Evolutionary conservation across 1,140 invertebrate species (phyloP).

Genomic region (Ephestia elutella): DNA sequence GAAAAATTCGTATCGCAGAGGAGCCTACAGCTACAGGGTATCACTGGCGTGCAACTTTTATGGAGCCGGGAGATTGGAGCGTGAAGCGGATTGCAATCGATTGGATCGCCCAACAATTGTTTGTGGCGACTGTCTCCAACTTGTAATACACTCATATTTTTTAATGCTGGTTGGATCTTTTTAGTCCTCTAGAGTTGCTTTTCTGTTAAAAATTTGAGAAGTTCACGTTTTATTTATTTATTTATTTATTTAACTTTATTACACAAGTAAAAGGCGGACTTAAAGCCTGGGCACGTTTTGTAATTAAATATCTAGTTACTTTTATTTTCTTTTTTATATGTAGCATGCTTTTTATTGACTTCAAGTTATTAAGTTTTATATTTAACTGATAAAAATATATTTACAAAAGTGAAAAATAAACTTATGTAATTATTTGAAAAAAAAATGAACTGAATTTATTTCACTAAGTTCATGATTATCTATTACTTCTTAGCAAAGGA

Average conservation of each 20-base stretch:
- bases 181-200: neutral
- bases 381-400: no score
- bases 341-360: no score
- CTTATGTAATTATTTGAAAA: no score
- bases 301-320: no score
- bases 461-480: neutral
- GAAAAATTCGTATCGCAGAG: conserved; percentile 58
- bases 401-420: no score
- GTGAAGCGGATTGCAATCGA: conserved; percentile 49
- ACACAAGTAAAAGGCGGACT: no score
- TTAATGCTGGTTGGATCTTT: conserved; percentile 15
- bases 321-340: no score
- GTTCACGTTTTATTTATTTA: no score
- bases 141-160: conserved; percentile 6
- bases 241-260: no score
- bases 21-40: conserved; percentile 35
- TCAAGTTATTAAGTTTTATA: no score
- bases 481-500: neutral
- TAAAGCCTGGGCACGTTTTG: no score
- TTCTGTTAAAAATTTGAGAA: no score
- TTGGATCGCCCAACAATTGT: conserved; percentile 51
- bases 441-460: neutral
- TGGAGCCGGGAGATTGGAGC: conserved; percentile 42
- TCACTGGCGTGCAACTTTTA: conserved; percentile 54
- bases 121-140: conserved; percentile 17